These are phyloP conservation scores for Amphilophus citrinellus DNA, from an alignment of 2,113 vertebrate species.

Conservation along the genomic window DNA sequence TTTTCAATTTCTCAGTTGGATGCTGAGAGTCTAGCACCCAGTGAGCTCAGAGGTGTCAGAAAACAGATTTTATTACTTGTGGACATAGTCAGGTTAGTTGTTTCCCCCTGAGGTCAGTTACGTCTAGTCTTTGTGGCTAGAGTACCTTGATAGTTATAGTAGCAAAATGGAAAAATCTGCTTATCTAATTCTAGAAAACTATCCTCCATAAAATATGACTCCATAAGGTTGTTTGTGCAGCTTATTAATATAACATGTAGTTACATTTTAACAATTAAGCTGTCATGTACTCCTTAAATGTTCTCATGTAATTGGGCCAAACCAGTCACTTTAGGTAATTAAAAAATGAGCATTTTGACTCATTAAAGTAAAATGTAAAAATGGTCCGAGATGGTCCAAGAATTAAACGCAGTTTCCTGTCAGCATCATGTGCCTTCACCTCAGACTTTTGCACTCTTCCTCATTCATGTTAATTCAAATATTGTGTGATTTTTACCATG, in stretches of 20 bases:
- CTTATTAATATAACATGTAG: background rate
- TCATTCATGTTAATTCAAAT: background rate
- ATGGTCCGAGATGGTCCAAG: background rate
- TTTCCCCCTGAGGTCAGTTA: background rate
- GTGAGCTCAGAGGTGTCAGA: background rate
- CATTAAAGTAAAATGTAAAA: background rate
- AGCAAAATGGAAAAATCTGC: background rate
- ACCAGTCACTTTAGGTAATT: background rate
- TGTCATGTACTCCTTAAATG: background rate
- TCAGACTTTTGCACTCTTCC: background rate
- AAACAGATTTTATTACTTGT: background rate
- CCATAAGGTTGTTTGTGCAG: background rate
- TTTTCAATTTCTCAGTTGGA: background rate
- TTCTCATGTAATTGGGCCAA: background rate
- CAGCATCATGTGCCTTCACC: background rate
- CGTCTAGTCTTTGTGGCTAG: background rate
- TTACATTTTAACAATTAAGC: background rate
- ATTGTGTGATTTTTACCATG: too few species aligned
- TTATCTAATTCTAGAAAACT: background rate
- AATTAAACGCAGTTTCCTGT: background rate
- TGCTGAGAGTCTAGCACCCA: background rate
- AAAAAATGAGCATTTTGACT: background rate
- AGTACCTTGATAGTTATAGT: background rate
- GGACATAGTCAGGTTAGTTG: background rate
- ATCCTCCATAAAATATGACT: background rate